Conservation (phyloP, 2,888 invertebrate species). For the Dendrolimus houi region DNA sequence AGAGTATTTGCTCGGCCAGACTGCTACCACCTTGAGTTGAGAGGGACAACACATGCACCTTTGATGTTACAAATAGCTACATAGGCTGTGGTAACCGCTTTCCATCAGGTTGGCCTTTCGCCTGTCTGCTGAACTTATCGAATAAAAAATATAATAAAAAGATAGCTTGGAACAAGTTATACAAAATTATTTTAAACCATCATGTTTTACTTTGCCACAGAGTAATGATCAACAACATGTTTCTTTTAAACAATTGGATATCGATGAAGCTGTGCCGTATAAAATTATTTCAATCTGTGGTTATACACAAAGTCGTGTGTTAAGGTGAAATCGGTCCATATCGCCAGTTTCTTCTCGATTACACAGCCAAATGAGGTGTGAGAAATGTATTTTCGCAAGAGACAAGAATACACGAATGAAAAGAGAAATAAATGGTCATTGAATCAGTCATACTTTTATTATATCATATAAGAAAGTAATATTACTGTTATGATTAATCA, state of each 20-base stretch:
- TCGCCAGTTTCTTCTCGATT: slow-evolving; percentile 53
- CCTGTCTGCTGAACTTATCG: too few species aligned
- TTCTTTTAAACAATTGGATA: neutral
- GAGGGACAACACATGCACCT: too few species aligned
- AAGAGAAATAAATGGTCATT: slow-evolving; percentile 28
- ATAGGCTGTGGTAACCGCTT: too few species aligned
- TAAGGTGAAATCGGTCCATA: slow-evolving; percentile 41
- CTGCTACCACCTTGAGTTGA: too few species aligned
- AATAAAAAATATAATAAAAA: too few species aligned
- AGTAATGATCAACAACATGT: neutral
- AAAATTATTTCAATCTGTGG: slow-evolving; percentile 15
- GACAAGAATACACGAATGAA: slow-evolving; percentile 26
- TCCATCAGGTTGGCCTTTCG: too few species aligned
- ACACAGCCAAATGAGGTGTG: slow-evolving; percentile 49
- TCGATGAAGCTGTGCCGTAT: neutral
- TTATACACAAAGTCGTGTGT: slow-evolving; percentile 13
- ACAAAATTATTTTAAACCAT: slow-evolving; percentile 1
- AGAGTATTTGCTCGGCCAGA: too few species aligned
- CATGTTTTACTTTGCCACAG: slow-evolving; percentile 13
- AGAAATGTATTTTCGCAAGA: slow-evolving; percentile 41
- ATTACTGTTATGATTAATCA: too few species aligned
- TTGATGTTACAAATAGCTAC: too few species aligned
- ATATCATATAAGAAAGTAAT: too few species aligned
- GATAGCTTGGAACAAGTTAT: too few species aligned
- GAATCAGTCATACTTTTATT: slow-evolving; percentile 12